Percentiles rank a stretch among this genome's conserved stretches.
Conservation (phyloP, 2,113 vertebrate genomes). For the Lepus americanus region DNA sequence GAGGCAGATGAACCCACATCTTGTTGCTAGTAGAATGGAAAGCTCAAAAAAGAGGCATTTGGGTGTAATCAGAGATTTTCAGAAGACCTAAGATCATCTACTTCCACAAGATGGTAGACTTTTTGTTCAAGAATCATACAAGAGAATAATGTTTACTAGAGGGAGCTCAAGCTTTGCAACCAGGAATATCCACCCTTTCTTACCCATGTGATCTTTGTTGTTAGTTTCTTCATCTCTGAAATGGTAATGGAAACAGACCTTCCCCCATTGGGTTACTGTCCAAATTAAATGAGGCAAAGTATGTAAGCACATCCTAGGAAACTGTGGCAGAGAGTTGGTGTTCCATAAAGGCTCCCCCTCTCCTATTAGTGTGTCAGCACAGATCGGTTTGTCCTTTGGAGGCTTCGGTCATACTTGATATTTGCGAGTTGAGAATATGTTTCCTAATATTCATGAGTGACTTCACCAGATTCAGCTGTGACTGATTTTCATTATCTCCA, state of each 20-base stretch:
- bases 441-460: background rate
- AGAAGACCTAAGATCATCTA: background rate
- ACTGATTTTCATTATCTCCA: slow-evolving; percentile 26
- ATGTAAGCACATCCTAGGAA: background rate
- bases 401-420: background rate
- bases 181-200: background rate
- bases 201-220: background rate
- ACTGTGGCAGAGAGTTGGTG: background rate
- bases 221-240: slow-evolving; percentile 10
- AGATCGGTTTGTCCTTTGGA: background rate
- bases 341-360: background rate
- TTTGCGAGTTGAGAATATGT: background rate
- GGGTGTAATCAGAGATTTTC: background rate
- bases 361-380: background rate
- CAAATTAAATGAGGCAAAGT: background rate
- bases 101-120: background rate
- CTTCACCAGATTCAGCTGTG: background rate
- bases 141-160: background rate
- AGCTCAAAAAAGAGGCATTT: background rate
- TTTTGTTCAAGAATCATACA: background rate
- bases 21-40: background rate
- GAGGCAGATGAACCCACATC: background rate
- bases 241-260: background rate
- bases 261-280: background rate
- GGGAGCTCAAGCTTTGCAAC: background rate